Percentiles rank a stretch among this genome's conserved stretches.
phyloP scores from a whole-genome alignment of 92 coral and sea anemone genomes.

The Porites cylindrica region DNA sequence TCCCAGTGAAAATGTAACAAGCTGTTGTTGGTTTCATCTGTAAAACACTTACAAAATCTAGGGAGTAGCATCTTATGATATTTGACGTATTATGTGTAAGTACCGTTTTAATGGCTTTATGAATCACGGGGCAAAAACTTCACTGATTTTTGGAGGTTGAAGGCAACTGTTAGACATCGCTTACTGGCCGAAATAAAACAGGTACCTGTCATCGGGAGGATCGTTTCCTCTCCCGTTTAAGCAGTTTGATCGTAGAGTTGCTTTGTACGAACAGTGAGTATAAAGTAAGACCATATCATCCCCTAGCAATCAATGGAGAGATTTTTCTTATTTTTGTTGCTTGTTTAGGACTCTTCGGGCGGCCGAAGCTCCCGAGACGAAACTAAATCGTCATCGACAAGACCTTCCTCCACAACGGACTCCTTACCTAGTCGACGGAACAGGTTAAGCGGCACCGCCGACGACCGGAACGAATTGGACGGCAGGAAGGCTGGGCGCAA shows the following conservation, averaged over 20 bases:
- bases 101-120: too few species aligned
- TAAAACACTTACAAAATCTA: too few species aligned
- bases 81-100: too few species aligned
- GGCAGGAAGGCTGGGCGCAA: conserved; percentile 49
- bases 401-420: conserved; percentile 46
- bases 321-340: neutral
- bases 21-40: too few species aligned
- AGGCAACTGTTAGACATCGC: too few species aligned
- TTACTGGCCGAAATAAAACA: too few species aligned
- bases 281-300: too few species aligned
- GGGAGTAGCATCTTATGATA: too few species aligned
- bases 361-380: conserved; percentile 35
- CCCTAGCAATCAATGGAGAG: neutral
- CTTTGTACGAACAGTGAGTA: too few species aligned
- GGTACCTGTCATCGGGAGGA: too few species aligned
- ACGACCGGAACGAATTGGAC: conserved; percentile 73
- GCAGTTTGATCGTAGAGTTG: too few species aligned
- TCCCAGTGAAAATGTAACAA: neutral
- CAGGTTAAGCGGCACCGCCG: conserved; percentile 51
- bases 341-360: conserved; percentile 24
- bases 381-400: conserved; percentile 42
- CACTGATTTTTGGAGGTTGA: neutral
- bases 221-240: too few species aligned
- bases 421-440: conserved; percentile 51
- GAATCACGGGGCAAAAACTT: neutral